A percentile compares a stretch with the other conserved stretches of the same genome.
Evolutionary conservation across 2,888 invertebrate genomes (phyloP).

Genomic region (Panzeria rudis): DNA sequence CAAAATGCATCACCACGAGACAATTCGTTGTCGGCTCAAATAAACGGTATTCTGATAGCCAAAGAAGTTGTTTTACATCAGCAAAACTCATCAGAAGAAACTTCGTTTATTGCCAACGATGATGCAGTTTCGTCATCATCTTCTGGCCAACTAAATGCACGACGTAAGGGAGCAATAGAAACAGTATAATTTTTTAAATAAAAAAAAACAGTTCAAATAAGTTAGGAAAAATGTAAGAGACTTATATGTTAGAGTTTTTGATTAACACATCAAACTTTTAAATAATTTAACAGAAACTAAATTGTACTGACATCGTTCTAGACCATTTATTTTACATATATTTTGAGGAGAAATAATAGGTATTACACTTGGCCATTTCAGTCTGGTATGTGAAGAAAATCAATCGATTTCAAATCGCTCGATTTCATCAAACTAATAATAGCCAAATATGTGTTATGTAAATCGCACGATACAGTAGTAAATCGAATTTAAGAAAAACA

Average conservation of each 20-base stretch:
- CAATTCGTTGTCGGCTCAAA: slow-evolving; percentile 74
- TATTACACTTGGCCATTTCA: background rate
- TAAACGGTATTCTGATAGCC: slow-evolving; percentile 75
- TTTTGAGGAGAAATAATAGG: background rate
- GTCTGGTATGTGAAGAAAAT: too few species aligned
- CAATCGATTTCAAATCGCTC: too few species aligned
- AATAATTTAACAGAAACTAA: slow-evolving; percentile 15
- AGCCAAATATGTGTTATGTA: too few species aligned
- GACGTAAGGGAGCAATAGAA: slow-evolving; percentile 84
- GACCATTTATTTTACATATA: slow-evolving; percentile 2
- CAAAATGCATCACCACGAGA: slow-evolving; percentile 76
- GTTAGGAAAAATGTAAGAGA: slow-evolving; percentile 56
- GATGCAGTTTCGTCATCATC: slow-evolving; percentile 45
- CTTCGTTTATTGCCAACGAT: slow-evolving; percentile 88
- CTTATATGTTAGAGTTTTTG: slow-evolving; percentile 48
- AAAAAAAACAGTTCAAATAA: slow-evolving; percentile 6
- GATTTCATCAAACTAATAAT: too few species aligned
- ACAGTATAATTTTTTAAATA: slow-evolving; percentile 82
- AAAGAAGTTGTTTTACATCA: slow-evolving; percentile 78
- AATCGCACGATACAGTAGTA: too few species aligned
- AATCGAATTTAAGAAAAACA: too few species aligned
- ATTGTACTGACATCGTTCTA: slow-evolving; percentile 9
- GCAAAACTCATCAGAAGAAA: slow-evolving; percentile 87
- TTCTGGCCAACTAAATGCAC: slow-evolving; percentile 82
- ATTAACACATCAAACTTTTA: slow-evolving; percentile 32